phyloP scores from a whole-genome alignment of 2,113 vertebrate species.

The Hemicordylus capensis region DNA sequence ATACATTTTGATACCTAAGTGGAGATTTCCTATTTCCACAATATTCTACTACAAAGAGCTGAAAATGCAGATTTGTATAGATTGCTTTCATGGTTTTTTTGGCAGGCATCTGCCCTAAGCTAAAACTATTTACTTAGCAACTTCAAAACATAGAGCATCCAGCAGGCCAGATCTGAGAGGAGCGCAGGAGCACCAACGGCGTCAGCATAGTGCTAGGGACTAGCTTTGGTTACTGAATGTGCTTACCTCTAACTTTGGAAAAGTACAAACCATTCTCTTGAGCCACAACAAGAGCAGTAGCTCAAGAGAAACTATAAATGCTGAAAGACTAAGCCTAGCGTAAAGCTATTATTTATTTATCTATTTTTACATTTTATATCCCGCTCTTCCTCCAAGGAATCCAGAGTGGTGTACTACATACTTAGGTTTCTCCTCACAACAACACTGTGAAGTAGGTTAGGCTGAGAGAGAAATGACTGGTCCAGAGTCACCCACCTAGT shows the following conservation, averaged over 20 bases:
- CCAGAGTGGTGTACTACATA: too few relatives aligned
- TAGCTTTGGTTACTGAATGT: neutral
- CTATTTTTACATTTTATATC: too few relatives aligned
- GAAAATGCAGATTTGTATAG: fast-evolving
- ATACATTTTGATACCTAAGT: neutral
- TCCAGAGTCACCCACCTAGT: too few relatives aligned
- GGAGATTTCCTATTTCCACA: neutral
- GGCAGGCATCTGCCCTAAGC: neutral
- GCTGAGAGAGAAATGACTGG: too few relatives aligned
- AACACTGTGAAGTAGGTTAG: too few relatives aligned
- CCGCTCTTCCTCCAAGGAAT: too few relatives aligned
- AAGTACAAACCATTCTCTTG: neutral
- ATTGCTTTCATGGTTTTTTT: neutral
- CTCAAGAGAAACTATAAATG: neutral
- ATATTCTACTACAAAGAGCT: neutral
- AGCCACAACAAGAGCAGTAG: neutral
- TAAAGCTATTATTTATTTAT: too few relatives aligned
- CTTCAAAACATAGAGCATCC: neutral
- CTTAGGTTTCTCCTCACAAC: too few relatives aligned
- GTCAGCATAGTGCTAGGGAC: slow-evolving; percentile 2
- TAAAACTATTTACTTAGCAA: neutral
- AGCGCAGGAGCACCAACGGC: neutral
- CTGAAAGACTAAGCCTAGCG: neutral
- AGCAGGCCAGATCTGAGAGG: neutral
- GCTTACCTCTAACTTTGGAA: neutral